These are phyloP conservation scores for Linnaemya vulpina DNA, from an alignment of 2,888 invertebrate genomes.

Conservation along the genomic window DNA sequence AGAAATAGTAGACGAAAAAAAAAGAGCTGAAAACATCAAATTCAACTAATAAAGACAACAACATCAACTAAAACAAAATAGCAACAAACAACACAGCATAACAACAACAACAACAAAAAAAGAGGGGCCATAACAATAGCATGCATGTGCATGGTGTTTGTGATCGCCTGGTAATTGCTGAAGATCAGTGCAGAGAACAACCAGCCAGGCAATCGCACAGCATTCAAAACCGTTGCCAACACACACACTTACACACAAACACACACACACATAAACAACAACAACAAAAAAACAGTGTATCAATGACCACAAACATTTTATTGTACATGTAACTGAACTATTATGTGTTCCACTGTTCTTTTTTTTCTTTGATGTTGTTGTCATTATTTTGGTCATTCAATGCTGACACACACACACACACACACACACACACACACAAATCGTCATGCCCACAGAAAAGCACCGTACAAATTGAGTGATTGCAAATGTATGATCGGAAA, in stretches of 20 bases:
- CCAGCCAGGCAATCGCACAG: background rate
- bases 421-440: constrained; percentile 29
- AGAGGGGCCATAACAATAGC: constrained; percentile 47
- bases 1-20: background rate
- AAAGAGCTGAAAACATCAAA: constrained; percentile 29
- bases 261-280: too few relatives aligned
- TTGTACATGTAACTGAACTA: constrained; percentile 47
- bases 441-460: constrained; percentile 43
- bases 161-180: constrained; percentile 40
- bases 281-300: constrained; percentile 26
- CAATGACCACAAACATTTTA: constrained; percentile 58
- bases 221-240: constrained; percentile 2
- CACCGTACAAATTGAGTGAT: constrained; percentile 73
- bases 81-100: background rate
- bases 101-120: constrained; percentile 15
- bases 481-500: constrained; percentile 68
- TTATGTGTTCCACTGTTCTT: constrained; percentile 11
- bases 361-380: background rate
- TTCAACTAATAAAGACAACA: constrained; percentile 66
- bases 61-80: constrained; percentile 20
- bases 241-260: too few relatives aligned
- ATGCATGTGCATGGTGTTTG: constrained; percentile 37
- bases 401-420: constrained; percentile 36
- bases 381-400: constrained; percentile 53
- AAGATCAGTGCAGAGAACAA: constrained; percentile 25